phyloP scores from a whole-genome alignment of 2,113 vertebrate species.

The Ancistrus triradiatus region DNA sequence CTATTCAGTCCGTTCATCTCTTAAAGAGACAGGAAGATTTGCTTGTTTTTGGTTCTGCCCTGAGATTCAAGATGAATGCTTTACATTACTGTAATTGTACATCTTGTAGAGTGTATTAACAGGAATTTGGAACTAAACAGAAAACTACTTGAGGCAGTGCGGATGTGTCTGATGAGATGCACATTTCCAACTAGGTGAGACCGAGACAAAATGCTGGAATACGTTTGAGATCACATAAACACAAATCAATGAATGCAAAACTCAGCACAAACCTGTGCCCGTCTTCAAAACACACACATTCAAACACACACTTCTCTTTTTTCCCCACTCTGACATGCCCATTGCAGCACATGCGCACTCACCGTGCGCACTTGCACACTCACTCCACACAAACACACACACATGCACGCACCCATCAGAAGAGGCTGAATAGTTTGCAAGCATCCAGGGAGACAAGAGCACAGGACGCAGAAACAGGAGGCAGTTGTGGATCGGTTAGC shows the following conservation, averaged over 20 bases:
- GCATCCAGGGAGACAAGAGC: constrained; percentile 68
- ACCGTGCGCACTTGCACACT: constrained; percentile 32
- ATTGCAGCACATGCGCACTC: constrained; percentile 66
- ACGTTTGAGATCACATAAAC: too few relatives aligned
- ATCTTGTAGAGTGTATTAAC: not conserved
- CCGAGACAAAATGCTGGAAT: too few relatives aligned
- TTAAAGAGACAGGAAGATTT: constrained; percentile 63
- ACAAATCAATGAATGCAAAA: constrained; percentile 2
- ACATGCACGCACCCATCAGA: constrained; percentile 56
- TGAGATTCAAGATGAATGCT: not conserved
- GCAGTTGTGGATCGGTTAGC: constrained; percentile 2
- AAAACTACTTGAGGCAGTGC: not conserved
- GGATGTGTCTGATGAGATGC: not conserved
- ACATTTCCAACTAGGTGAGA: too few relatives aligned
- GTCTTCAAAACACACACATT: constrained; percentile 47
- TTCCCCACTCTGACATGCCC: constrained; percentile 64
- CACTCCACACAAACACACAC: constrained; percentile 36
- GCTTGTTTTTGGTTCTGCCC: constrained; percentile 32
- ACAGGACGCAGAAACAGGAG: constrained; percentile 51
- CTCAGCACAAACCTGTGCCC: not conserved
- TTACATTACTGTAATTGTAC: not conserved
- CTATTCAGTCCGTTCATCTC: constrained; percentile 51
- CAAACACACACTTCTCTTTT: constrained; percentile 39
- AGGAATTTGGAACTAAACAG: constrained; percentile 16
- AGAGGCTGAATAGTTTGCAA: constrained; percentile 72